Base-by-base conservation (phyloP, 2,113 vertebrate species). In the Scartelaos histophorus region DNA sequence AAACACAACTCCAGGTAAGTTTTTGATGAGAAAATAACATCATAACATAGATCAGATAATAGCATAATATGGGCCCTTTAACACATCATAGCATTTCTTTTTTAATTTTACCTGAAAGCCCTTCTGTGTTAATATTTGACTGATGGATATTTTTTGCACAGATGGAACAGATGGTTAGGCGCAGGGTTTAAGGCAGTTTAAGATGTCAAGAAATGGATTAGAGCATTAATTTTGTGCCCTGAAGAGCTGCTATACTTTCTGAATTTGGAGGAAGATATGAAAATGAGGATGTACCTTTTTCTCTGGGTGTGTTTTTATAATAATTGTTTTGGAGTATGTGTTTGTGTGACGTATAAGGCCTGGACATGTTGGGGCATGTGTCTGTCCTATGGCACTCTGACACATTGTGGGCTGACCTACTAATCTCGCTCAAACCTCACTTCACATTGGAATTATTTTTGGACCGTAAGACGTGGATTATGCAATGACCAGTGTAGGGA, bases 331-430 rank as follows among this genome's bases (percentile, higher is more conserved):
- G 64, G 69, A 75, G 51, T 51, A 66, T 67, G 38, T 46, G 13
- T 22, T 61, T 19, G 69, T 75, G 45, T 68, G 66, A 73, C 25
- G 75, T 66, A 13, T 65, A 66, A 25, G 65, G 70, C 57, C 7
- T 51, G 71, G 82, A 85, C 85, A 73, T 76, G 85, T 80, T n/a
- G 11, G 76, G 79, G 35, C 86, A 85, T 78, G 80, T 82, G 60
- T 15, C 53, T 16, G 73, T 72, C 22, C 12, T 71, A 56, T 70
- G 76, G 67, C 78, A 67, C 77, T 51, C 10, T 78, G 78, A 73
- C 77, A 22, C 45, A 70, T 67, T 68, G 67, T 17, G 70, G 22
- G 67, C 71, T 51, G 43, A 79, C 80, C 67, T 25, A 25, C 60
- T 67, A 53, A 77, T 83, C 73, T 12, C 66, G 29, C 34, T 35